phyloP scores from a whole-genome alignment of 2,888 invertebrate species.

The Boloria euphrosyne region DNA sequence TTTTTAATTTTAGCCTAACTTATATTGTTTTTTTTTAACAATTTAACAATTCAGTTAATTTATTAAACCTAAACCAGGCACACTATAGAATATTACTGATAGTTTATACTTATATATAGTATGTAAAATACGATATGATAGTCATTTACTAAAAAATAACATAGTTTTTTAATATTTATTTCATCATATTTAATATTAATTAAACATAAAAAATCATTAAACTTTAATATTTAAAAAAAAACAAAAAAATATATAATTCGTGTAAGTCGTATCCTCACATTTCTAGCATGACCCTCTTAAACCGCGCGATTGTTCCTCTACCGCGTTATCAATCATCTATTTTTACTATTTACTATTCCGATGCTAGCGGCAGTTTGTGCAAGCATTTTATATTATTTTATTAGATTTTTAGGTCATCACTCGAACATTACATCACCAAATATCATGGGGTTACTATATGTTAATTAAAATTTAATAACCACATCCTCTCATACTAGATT shows the following conservation, averaged over 20 bases:
- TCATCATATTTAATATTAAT: too few species aligned
- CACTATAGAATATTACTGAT: too few species aligned
- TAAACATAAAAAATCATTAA: background rate
- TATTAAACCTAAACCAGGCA: too few species aligned
- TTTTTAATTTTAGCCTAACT: too few species aligned
- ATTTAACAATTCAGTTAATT: too few species aligned
- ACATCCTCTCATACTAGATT: background rate
- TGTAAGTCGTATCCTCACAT: constrained; percentile 50
- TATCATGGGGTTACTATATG: constrained; percentile 7
- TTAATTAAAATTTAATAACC: constrained; percentile 22
- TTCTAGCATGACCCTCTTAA: constrained; percentile 52
- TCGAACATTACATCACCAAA: constrained; percentile 39
- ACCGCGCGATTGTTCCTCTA: constrained; percentile 59
- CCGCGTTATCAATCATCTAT: constrained; percentile 75
- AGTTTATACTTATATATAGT: too few species aligned
- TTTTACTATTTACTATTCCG: constrained; percentile 67
- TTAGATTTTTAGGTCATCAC: constrained; percentile 42
- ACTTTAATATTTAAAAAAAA: too few species aligned
- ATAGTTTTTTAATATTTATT: too few species aligned
- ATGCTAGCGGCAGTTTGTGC: constrained; percentile 62
- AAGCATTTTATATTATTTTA: constrained; percentile 49
- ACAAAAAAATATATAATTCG: background rate
- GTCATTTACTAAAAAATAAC: too few species aligned
- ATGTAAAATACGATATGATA: too few species aligned
- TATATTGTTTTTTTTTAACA: too few species aligned